Conservation (phyloP, 2,113 vertebrate species). For the Vulpes ferrilata region DNA sequence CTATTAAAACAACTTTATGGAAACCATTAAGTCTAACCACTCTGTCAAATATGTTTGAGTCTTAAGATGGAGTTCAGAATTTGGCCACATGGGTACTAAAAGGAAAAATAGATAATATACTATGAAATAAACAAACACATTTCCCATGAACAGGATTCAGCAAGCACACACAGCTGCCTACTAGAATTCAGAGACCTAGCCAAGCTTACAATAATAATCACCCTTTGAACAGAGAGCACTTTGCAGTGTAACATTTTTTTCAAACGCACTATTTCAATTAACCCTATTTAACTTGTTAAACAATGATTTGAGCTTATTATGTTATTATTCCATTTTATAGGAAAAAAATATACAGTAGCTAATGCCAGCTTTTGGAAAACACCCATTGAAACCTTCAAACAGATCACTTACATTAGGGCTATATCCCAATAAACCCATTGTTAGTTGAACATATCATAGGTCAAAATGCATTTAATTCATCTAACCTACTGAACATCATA, state of each 20-base stretch:
- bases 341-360: neutral
- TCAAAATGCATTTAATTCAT: neutral
- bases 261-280: conserved; percentile 41
- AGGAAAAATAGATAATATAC: conserved; percentile 58
- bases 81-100: conserved; percentile 47
- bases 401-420: neutral
- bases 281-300: conserved; percentile 10
- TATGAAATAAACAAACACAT: conserved; percentile 67
- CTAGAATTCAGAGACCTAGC: neutral
- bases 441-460: neutral
- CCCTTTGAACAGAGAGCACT: neutral
- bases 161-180: conserved; percentile 39
- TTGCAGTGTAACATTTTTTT: neutral
- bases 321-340: conserved; percentile 32
- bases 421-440: neutral
- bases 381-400: neutral
- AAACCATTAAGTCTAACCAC: conserved; percentile 63
- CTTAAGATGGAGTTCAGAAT: conserved; percentile 62
- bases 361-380: neutral
- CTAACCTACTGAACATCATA: neutral
- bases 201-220: conserved; percentile 38
- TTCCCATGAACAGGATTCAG: conserved; percentile 46
- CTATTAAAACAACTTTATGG: conserved; percentile 68
- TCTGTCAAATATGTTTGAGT: conserved; percentile 62
- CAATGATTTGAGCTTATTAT: neutral